Evolutionary conservation across 2,113 vertebrate species (phyloP), one percentile per base, ranked within the genome.

Genomic region (Oncorhynchus masou): DNA sequence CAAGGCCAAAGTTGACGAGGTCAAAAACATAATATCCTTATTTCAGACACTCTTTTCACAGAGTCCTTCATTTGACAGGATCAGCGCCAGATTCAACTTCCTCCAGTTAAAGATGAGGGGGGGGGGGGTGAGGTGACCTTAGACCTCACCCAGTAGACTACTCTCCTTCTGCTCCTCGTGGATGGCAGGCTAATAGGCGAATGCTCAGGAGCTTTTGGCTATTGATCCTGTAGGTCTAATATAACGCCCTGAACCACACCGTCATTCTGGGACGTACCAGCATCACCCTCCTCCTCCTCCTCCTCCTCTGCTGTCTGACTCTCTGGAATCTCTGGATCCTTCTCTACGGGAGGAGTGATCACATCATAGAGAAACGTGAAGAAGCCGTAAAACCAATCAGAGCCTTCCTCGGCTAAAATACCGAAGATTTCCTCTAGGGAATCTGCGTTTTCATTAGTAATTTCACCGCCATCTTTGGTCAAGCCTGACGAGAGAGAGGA

Each of bases 341-440:
- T 94, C 94, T 87, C 86, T 83, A 76, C 25, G 84, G 96, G 95
- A 75, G 95, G 94, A 90, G 96, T 94, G 91, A 97, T 95, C 93
- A 97, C 93, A 91, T 98, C 97, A 96, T 95, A 96, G 82, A 99
- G 95, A 95, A 97, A 97, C 84, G 95, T 95, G 93, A 97, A 94
- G 94, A 97, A 96, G 91, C 96, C 96, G 95, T 95, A 96, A 94
- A 98, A 95, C 97, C 96, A 99, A 97, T 98, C 96, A 94, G 96
- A 97, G 91, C 96, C 95, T 91, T 98, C 96, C 93, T 99, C 96
- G 74, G 97, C 96, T 96, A 98, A 98, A 96, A 97, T 96, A 95
- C 96, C 95, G 92, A 96, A 95, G 93, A 97, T 94, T 92, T 98
- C 96, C 94, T 96, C 95, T 91, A 97, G 95, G 84, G 96, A 98